phyloP scores from a whole-genome alignment of 1,140 invertebrate species.

The Spodoptera frugiperda region DNA sequence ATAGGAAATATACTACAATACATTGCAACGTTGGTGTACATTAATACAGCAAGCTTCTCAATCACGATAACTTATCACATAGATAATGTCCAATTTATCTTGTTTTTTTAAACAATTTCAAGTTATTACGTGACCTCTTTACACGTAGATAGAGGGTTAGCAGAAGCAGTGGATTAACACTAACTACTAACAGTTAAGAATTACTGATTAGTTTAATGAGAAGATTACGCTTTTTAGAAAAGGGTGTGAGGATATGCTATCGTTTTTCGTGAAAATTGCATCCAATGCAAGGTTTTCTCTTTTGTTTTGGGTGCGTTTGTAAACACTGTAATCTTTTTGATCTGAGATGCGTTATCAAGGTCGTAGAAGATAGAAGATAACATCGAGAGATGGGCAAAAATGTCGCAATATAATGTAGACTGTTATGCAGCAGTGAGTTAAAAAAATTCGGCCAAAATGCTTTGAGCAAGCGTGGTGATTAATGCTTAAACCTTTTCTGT shows the following conservation, averaged over 20 bases:
- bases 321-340: no score
- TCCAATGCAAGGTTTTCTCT: background rate
- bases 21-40: background rate
- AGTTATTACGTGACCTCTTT: constrained; percentile 34
- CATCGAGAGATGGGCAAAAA: no score
- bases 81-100: constrained; percentile 30
- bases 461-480: no score
- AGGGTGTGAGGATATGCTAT: background rate
- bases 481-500: no score
- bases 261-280: background rate
- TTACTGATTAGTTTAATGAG: background rate
- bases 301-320: no score
- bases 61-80: constrained; percentile 7
- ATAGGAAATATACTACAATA: constrained; percentile 24
- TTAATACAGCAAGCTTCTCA: constrained; percentile 4
- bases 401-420: no score
- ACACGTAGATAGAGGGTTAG: background rate
- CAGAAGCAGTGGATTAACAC: background rate
- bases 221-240: no score
- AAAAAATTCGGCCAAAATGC: no score
- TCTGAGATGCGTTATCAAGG: no score
- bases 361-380: no score
- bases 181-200: no score
- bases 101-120: constrained; percentile 41
- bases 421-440: no score